Conservation (phyloP, 2,797 vertebrate genomes). For the Borostomias antarcticus region DNA sequence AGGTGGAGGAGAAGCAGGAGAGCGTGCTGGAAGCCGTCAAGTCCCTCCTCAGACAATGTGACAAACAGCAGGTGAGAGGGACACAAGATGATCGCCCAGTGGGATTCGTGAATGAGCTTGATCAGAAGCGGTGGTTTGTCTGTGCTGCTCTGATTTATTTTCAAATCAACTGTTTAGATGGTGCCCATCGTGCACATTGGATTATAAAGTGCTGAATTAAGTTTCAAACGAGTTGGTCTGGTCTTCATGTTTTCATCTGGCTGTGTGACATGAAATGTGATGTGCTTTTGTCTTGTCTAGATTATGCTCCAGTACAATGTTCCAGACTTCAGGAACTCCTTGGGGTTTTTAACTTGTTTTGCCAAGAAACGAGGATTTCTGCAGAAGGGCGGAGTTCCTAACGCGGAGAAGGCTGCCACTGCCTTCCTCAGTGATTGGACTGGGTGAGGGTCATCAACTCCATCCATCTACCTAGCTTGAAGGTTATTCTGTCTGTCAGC, state of each 20-base stretch:
- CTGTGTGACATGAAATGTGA: too few relatives aligned
- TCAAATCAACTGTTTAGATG: too few relatives aligned
- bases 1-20: conserved; percentile 72
- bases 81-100: too few relatives aligned
- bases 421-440: conserved; percentile 87
- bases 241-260: too few relatives aligned
- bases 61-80: conserved; percentile 78
- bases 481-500: not conserved
- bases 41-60: conserved; percentile 82
- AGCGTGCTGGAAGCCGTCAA: conserved; percentile 72
- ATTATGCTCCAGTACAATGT: conserved; percentile 87
- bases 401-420: conserved; percentile 77
- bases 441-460: conserved; percentile 82
- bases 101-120: not conserved
- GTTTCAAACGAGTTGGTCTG: too few relatives aligned
- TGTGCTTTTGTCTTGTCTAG: conserved; percentile 63
- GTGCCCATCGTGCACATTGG: too few relatives aligned
- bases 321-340: conserved; percentile 81
- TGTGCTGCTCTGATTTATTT: too few relatives aligned
- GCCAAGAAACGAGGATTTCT: conserved; percentile 87
- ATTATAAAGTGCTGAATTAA: too few relatives aligned
- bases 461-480: not conserved
- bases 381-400: conserved; percentile 83
- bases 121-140: too few relatives aligned
- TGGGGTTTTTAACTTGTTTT: conserved; percentile 86